Evolutionary conservation across 2,888 invertebrate genomes (phyloP).

Genomic region (Pollenia angustigena): DNA sequence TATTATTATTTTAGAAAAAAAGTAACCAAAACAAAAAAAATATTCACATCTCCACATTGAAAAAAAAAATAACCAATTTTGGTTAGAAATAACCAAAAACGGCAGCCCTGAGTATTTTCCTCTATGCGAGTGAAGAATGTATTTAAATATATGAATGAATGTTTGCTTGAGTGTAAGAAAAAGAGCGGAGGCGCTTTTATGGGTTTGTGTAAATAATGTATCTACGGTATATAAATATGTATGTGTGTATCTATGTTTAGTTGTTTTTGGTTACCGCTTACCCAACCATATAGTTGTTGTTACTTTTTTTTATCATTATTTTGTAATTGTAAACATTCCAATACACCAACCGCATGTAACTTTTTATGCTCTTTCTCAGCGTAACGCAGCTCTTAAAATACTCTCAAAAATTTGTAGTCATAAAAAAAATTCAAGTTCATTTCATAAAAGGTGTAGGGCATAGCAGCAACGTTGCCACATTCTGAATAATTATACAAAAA

Average conservation of each 20-base stretch:
- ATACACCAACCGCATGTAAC: conserved; percentile 56
- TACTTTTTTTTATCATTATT: conserved; percentile 1
- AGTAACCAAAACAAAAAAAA: no score
- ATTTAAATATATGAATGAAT: background rate
- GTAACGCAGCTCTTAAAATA: no score
- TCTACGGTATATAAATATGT: background rate
- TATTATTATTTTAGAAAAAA: no score
- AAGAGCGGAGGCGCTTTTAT: conserved; percentile 53
- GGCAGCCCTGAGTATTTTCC: no score
- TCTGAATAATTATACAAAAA: no score
- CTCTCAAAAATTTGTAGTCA: conserved; percentile 4
- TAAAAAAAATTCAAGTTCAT: conserved; percentile 62
- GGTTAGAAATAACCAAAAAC: no score
- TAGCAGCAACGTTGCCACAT: background rate
- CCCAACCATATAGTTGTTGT: conserved; percentile 46
- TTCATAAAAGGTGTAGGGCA: conserved; percentile 27
- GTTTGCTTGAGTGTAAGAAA: conserved; percentile 21
- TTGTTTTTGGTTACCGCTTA: conserved; percentile 44
- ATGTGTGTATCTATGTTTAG: background rate
- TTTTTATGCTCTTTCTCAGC: conserved; percentile 7
- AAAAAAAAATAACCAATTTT: no score
- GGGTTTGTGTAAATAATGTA: background rate
- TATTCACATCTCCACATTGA: no score
- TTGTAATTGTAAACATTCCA: conserved; percentile 55
- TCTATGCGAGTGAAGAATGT: background rate